Evolutionary conservation across 2,888 invertebrate genomes (phyloP).

Genomic region (Protula sp.): DNA sequence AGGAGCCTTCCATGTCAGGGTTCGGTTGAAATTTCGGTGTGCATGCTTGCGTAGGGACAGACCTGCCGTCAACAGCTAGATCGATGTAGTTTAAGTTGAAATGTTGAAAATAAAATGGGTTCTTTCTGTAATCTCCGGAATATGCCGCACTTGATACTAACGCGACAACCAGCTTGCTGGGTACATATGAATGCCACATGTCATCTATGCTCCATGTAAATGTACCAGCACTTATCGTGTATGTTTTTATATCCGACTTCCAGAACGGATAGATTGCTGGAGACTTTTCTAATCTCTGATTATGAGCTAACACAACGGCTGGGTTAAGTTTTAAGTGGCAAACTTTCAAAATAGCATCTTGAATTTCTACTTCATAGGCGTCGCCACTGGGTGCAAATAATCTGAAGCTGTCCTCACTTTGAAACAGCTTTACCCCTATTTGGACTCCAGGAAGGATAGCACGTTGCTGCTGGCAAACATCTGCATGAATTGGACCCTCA

Average conservation of each 20-base stretch:
- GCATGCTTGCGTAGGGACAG: not conserved
- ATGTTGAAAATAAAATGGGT: slow-evolving; percentile 1
- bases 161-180: not conserved
- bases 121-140: not conserved
- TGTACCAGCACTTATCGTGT: not conserved
- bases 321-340: not conserved
- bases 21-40: slow-evolving; percentile 2
- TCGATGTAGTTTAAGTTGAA: not conserved
- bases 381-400: not conserved
- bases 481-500: not conserved
- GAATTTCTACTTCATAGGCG: slow-evolving; percentile 1
- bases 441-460: not conserved
- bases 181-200: slow-evolving; percentile 2
- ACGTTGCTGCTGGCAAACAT: not conserved
- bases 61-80: slow-evolving; percentile 1
- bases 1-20: too few species aligned
- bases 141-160: not conserved
- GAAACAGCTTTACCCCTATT: not conserved
- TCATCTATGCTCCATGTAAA: slow-evolving; percentile 1
- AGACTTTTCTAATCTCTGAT: not conserved
- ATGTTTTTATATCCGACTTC: slow-evolving; percentile 1
- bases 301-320: not conserved
- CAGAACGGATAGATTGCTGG: not conserved
- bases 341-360: not conserved
- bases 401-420: not conserved